phyloP scores from a whole-genome alignment of 2,888 invertebrate genomes.

The Craniophora ligustri region DNA sequence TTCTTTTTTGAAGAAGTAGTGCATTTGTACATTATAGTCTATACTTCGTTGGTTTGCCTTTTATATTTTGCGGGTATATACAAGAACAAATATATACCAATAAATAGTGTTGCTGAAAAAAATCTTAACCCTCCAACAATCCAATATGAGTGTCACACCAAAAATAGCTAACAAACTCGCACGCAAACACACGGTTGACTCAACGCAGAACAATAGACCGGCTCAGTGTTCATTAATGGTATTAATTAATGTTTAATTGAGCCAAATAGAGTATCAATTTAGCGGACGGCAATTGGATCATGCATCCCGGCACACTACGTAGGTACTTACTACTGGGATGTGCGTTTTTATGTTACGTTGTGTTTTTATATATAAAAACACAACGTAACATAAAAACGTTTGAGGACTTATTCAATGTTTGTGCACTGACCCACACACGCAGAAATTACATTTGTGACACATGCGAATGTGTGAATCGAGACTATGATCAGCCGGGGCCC shows the following conservation, averaged over 20 bases:
- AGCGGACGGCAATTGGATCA: slow-evolving; percentile 85
- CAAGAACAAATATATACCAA: background rate
- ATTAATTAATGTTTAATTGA: slow-evolving; percentile 87
- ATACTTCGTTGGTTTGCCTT: too few relatives aligned
- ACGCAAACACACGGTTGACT: slow-evolving; percentile 49
- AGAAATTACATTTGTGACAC: too few relatives aligned
- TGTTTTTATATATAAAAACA: slow-evolving; percentile 1
- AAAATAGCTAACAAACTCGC: slow-evolving; percentile 32
- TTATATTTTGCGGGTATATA: too few relatives aligned
- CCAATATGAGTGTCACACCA: slow-evolving; percentile 35
- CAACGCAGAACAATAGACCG: slow-evolving; percentile 73
- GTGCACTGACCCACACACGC: too few relatives aligned
- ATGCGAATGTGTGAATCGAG: too few relatives aligned
- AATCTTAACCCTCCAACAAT: background rate
- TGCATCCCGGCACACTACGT: slow-evolving; percentile 67
- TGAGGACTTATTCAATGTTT: too few relatives aligned
- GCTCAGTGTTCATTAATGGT: slow-evolving; percentile 83
- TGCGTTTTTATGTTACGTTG: slow-evolving; percentile 9
- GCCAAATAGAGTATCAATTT: slow-evolving; percentile 87
- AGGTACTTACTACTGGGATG: slow-evolving; percentile 20
- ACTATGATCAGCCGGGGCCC: too few relatives aligned
- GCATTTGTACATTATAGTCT: too few relatives aligned
- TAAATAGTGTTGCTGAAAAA: background rate
- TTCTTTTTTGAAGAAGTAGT: too few relatives aligned
- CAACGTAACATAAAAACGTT: slow-evolving; percentile 8